These are phyloP conservation scores for Cloeon dipterum DNA, from an alignment of 2,888 invertebrate species.

Conservation along the genomic window DNA sequence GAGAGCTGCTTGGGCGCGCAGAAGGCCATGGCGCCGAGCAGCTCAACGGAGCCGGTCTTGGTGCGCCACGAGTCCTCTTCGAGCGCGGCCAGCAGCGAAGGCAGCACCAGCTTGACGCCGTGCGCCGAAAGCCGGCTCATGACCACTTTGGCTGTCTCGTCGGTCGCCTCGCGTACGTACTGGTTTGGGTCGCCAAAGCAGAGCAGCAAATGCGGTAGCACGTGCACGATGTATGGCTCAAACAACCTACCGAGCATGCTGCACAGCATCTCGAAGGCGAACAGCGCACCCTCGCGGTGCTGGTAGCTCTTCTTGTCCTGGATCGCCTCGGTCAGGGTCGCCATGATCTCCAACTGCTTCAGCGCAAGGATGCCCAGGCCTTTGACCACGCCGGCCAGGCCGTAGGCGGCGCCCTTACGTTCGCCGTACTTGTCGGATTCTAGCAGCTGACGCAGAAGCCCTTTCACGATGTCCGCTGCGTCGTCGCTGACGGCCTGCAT, in stretches of 20 bases:
- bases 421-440: conserved; percentile 86
- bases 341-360: conserved; percentile 91
- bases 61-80: conserved; percentile 99
- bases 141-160: conserved; percentile 88
- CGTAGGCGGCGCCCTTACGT: conserved; percentile 88
- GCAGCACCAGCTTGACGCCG: conserved; percentile 92
- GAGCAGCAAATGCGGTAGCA: conserved; percentile 77
- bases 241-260: conserved; percentile 86
- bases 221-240: conserved; percentile 96
- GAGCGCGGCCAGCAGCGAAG: conserved; percentile 73
- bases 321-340: conserved; percentile 73
- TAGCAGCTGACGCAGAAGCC: conserved; percentile 62
- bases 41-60: conserved; percentile 84
- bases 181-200: conserved; percentile 93
- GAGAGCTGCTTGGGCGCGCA: conserved; percentile 98
- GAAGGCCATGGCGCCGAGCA: conserved; percentile 94
- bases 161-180: conserved; percentile 87
- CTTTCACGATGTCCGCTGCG: conserved; percentile 67
- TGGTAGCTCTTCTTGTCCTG: conserved; percentile 93
- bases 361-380: conserved; percentile 89
- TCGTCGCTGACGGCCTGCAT: conserved; percentile 83
- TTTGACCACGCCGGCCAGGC: conserved; percentile 88
- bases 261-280: conserved; percentile 94
- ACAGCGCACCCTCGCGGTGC: conserved; percentile 82
- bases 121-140: conserved; percentile 89